phyloP scores from a whole-genome alignment of 2,113 vertebrate species.

The Hirundichthys speculiger region DNA sequence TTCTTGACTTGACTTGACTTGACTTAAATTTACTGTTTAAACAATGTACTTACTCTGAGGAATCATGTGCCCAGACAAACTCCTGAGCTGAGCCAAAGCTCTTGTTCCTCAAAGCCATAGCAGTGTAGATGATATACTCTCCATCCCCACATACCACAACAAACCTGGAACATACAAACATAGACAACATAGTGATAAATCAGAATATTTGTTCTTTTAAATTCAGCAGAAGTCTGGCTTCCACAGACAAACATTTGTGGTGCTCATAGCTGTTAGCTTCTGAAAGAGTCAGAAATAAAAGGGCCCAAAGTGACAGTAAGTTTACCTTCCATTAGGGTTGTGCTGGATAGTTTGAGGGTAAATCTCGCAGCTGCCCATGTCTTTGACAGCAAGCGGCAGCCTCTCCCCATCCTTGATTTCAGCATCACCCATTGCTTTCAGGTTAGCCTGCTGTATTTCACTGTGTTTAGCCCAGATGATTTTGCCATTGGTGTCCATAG shows the following conservation, averaged over 20 bases:
- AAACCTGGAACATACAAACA: constrained; percentile 78
- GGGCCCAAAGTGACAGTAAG: neutral
- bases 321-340: constrained; percentile 96
- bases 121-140: constrained; percentile 99
- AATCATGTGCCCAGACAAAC: constrained; percentile 98
- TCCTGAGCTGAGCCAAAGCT: constrained; percentile 98
- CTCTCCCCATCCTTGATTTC: constrained; percentile 98
- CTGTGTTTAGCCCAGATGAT: constrained; percentile 99
- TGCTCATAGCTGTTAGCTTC: neutral
- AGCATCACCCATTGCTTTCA: constrained; percentile 98
- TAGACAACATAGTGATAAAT: neutral
- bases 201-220: neutral
- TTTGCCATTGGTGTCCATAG: constrained; percentile 98
- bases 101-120: constrained; percentile 98
- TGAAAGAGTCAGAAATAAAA: neutral
- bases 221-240: neutral
- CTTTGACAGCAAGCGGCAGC: constrained; percentile 94
- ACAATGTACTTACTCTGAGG: constrained; percentile 91
- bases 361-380: constrained; percentile 99
- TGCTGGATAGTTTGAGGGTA: constrained; percentile 99
- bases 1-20: too few species aligned
- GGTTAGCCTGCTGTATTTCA: constrained; percentile 96
- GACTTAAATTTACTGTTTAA: neutral
- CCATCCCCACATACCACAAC: constrained; percentile 98
- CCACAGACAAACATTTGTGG: neutral